These are phyloP conservation scores for Brachionus asplanchnoidis DNA, from an alignment of 1,140 invertebrate genomes.

Conservation along the genomic window DNA sequence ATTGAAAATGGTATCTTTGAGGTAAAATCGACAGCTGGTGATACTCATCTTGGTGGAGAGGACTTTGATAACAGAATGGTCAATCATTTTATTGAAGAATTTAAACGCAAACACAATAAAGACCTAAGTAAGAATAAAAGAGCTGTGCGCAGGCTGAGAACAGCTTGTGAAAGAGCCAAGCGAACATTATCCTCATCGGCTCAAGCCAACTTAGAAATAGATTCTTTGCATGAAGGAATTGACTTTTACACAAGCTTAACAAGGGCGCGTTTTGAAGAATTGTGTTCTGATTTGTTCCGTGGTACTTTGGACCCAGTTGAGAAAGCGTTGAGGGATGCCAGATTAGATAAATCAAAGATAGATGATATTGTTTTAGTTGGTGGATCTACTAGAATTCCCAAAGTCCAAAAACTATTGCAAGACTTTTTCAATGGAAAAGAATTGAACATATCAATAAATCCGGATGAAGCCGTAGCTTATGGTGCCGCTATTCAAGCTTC, in stretches of 20 bases:
- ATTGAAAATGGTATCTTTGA: slow-evolving; percentile 91
- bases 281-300: slow-evolving; percentile 82
- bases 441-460: slow-evolving; percentile 74
- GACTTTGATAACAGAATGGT: slow-evolving; percentile 95
- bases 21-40: slow-evolving; percentile 91
- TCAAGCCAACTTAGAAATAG: slow-evolving; percentile 70
- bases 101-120: slow-evolving; percentile 94
- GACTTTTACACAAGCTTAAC: slow-evolving; percentile 94
- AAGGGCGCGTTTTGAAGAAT: slow-evolving; percentile 66
- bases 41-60: slow-evolving; percentile 95
- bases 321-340: slow-evolving; percentile 84
- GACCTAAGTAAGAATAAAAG: slow-evolving; percentile 82
- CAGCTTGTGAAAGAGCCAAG: slow-evolving; percentile 91
- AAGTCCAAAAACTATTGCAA: slow-evolving; percentile 87
- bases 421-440: slow-evolving; percentile 95
- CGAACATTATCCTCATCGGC: slow-evolving; percentile 86
- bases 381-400: slow-evolving; percentile 96
- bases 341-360: slow-evolving; percentile 82
- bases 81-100: slow-evolving; percentile 89
- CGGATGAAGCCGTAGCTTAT: slow-evolving; percentile 81
- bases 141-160: slow-evolving; percentile 80
- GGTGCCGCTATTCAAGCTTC: slow-evolving; percentile 74
- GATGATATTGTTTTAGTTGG: slow-evolving; percentile 95
- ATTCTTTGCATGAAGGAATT: slow-evolving; percentile 87
- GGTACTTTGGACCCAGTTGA: slow-evolving; percentile 89